These are phyloP conservation scores for Catharus minimus DNA, from an alignment of 2,113 vertebrate genomes.

Conservation along the genomic window DNA sequence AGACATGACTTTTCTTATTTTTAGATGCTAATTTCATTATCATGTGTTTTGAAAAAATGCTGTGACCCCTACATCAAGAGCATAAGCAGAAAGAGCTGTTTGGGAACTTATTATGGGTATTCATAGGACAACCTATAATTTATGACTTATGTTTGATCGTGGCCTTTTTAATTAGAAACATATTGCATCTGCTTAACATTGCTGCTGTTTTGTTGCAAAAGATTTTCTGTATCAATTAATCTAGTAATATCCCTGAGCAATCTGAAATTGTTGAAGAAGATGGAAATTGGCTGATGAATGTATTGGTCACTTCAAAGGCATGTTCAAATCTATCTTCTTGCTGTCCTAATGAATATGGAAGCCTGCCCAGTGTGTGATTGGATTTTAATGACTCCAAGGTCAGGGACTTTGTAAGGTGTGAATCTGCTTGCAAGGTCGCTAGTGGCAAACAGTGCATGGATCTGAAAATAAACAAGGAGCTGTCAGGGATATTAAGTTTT, in stretches of 20 bases:
- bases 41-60: neutral
- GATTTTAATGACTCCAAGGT: constrained; percentile 75
- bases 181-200: constrained; percentile 61
- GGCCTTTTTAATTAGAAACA: constrained; percentile 54
- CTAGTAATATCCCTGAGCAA: constrained; percentile 66
- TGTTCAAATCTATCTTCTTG: constrained; percentile 75
- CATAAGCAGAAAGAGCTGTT: neutral
- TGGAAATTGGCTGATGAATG: constrained; percentile 75
- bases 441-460: constrained; percentile 49
- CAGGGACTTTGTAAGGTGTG: constrained; percentile 65
- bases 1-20: neutral
- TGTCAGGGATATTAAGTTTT: constrained; percentile 69
- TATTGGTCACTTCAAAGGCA: constrained; percentile 72
- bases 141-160: constrained; percentile 47
- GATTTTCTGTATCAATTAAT: constrained; percentile 71
- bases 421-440: constrained; percentile 68
- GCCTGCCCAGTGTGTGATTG: constrained; percentile 67
- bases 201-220: constrained; percentile 46
- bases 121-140: constrained; percentile 24
- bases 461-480: constrained; percentile 69
- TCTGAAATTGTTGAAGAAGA: constrained; percentile 66
- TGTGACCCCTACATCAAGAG: neutral
- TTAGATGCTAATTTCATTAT: neutral
- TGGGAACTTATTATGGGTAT: neutral
- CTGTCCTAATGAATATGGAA: constrained; percentile 75